Conservation (phyloP, 2,113 vertebrate genomes). For the Chamaetylas fuelleborni region DNA sequence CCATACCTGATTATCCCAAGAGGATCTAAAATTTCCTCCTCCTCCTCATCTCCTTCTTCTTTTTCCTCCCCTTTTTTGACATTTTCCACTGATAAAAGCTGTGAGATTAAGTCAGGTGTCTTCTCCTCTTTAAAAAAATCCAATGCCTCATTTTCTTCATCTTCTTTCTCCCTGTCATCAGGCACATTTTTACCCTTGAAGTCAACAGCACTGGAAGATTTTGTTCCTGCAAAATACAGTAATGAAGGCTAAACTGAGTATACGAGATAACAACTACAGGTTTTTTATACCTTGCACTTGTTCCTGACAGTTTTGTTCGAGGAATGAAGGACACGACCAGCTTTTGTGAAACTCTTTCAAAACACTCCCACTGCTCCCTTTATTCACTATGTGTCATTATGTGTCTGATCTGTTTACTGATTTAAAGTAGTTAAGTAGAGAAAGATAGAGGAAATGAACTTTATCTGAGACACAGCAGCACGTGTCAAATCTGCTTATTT, state of each 20-base stretch:
- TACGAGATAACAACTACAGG: background rate
- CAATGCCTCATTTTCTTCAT: constrained; percentile 57
- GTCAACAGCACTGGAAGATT: constrained; percentile 48
- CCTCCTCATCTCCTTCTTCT: constrained; percentile 64
- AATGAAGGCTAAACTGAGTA: background rate
- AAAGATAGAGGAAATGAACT: constrained; percentile 4
- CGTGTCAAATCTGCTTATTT: constrained; percentile 6
- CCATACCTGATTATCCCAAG: constrained; percentile 82
- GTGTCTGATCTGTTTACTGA: background rate
- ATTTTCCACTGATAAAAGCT: background rate
- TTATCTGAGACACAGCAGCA: background rate
- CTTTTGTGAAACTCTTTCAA: background rate
- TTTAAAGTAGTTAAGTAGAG: background rate
- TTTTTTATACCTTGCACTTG: background rate
- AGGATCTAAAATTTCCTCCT: constrained; percentile 79
- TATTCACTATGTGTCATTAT: background rate
- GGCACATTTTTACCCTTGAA: constrained; percentile 56
- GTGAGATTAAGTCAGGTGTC: background rate
- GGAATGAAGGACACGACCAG: background rate
- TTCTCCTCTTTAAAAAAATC: constrained; percentile 82
- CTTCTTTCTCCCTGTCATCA: constrained; percentile 40
- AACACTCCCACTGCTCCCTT: background rate
- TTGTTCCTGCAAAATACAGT: constrained; percentile 72
- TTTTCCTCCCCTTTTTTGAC: background rate
- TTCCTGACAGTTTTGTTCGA: background rate